These are phyloP conservation scores for Kryptopterus vitreolus DNA, from an alignment of 2,797 vertebrate species.

Conservation along the genomic window DNA sequence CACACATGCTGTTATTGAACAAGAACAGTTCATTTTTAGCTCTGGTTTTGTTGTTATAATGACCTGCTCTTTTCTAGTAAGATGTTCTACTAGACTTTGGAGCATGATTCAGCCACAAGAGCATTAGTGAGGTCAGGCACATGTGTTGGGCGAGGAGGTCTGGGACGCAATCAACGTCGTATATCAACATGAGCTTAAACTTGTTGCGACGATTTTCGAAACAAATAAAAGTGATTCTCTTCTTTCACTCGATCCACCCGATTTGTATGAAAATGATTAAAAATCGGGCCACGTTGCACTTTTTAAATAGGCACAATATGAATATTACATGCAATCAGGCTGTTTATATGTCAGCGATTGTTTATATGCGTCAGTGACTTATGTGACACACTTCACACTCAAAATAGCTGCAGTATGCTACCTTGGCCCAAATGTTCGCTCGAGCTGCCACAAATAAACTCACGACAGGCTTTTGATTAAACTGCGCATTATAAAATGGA, in stretches of 20 bases:
- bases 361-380: slow-evolving; percentile 6
- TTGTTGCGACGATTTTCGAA: neutral
- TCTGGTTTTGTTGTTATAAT: neutral
- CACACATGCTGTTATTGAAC: neutral
- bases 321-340: neutral
- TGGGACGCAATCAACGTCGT: neutral
- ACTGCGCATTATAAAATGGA: slow-evolving; percentile 10
- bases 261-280: slow-evolving; percentile 1
- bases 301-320: neutral
- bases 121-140: neutral
- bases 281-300: neutral
- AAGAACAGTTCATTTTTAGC: neutral
- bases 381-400: neutral
- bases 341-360: neutral
- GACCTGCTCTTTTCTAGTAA: neutral
- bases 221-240: neutral
- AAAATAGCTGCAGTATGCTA: neutral
- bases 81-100: neutral
- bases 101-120: neutral
- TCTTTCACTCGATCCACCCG: neutral
- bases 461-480: slow-evolving; percentile 10
- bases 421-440: slow-evolving; percentile 1
- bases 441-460: slow-evolving; percentile 10
- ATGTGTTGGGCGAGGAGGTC: too few relatives aligned
- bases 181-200: neutral